Conservation (phyloP, 2,797 vertebrate genomes). For the Rhinoraja longicauda region DNA sequence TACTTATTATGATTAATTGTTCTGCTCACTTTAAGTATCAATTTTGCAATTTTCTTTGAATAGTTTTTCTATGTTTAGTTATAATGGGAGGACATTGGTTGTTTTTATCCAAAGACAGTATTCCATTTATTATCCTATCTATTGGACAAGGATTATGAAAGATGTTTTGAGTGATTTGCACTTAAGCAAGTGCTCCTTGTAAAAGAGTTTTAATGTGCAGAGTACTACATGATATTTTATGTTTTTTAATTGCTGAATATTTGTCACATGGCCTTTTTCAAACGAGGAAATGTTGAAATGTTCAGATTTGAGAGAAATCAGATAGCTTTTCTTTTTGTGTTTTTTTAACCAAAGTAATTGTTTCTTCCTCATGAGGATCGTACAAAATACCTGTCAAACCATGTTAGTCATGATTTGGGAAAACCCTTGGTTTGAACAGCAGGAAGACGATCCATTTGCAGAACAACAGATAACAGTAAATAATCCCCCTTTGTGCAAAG, state of each 20-base stretch:
- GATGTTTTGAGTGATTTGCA: background rate
- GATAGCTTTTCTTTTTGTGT: background rate
- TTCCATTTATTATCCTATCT: background rate
- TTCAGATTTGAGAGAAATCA: background rate
- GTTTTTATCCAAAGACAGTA: background rate
- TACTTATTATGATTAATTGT: background rate
- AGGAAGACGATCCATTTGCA: background rate
- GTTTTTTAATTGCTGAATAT: slow-evolving; percentile 5
- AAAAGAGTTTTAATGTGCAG: background rate
- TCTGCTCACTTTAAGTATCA: background rate
- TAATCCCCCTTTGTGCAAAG: background rate
- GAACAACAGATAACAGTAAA: background rate
- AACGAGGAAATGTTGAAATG: background rate
- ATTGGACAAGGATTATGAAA: background rate
- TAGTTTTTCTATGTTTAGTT: background rate
- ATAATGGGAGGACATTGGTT: background rate
- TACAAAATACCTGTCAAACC: background rate
- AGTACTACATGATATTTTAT: background rate
- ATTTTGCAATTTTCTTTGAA: slow-evolving; percentile 6
- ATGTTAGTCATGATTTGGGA: background rate
- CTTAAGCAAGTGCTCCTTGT: background rate
- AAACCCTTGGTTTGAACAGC: no score
- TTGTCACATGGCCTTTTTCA: background rate
- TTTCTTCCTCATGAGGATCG: background rate
- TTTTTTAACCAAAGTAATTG: background rate